These are phyloP conservation scores for Notodonta dromedarius DNA, from an alignment of 2,888 invertebrate species.

Conservation along the genomic window DNA sequence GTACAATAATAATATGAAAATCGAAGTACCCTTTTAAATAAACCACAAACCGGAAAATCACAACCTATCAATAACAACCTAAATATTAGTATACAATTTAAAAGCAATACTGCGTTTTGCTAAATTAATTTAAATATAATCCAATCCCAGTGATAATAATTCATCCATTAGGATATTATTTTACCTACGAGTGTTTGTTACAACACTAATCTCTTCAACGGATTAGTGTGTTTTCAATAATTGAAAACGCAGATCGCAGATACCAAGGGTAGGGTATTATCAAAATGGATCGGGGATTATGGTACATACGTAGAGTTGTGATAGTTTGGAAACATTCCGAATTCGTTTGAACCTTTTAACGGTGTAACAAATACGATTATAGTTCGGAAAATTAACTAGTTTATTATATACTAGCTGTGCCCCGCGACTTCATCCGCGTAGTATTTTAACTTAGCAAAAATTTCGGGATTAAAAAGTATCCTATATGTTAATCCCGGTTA, in stretches of 20 bases:
- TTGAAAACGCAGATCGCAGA: constrained; percentile 31
- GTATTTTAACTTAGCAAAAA: no score
- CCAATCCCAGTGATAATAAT: constrained; percentile 27
- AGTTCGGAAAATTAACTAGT: not conserved
- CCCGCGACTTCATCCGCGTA: no score
- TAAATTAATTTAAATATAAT: constrained; percentile 34
- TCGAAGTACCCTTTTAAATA: no score
- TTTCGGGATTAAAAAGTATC: no score
- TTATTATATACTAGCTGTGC: no score
- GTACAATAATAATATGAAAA: no score
- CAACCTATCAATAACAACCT: no score
- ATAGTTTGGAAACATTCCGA: not conserved
- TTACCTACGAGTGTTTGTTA: constrained; percentile 42
- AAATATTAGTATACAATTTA: constrained; percentile 11
- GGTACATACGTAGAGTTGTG: not conserved
- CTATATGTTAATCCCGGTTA: no score
- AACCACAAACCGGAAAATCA: no score
- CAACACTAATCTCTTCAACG: constrained; percentile 44
- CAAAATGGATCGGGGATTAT: constrained; percentile 1
- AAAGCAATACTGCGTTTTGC: constrained; percentile 27
- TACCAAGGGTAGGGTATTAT: constrained; percentile 17
- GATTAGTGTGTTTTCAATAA: constrained; percentile 45
- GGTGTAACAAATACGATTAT: not conserved
- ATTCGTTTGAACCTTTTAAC: constrained; percentile 1
- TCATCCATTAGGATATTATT: constrained; percentile 36